These are phyloP conservation scores for Argentina silus DNA, from an alignment of 2,797 vertebrate species.

Conservation along the genomic window DNA sequence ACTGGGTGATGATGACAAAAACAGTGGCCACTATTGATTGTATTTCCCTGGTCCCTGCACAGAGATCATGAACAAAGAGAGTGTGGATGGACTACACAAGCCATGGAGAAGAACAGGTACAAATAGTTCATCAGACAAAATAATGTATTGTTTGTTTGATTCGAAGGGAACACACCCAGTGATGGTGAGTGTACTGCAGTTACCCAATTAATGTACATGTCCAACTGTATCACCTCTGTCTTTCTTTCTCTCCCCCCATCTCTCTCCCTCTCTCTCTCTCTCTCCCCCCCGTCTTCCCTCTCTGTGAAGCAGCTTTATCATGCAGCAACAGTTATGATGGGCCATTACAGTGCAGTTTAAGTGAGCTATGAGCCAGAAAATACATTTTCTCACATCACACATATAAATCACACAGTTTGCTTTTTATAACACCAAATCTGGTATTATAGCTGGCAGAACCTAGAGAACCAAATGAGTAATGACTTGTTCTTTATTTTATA, in stretches of 20 bases:
- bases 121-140: too few relatives aligned
- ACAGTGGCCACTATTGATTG: neutral
- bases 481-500: too few relatives aligned
- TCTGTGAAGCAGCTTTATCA: neutral
- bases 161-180: too few relatives aligned
- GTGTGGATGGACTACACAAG: too few relatives aligned
- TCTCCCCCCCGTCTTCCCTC: neutral
- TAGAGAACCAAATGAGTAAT: too few relatives aligned
- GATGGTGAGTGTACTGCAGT: too few relatives aligned
- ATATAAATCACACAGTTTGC: too few relatives aligned
- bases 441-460: too few relatives aligned
- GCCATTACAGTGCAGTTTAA: slow-evolving; percentile 19
- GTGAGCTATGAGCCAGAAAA: slow-evolving; percentile 28
- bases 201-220: neutral
- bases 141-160: too few relatives aligned
- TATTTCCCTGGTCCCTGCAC: neutral
- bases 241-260: neutral
- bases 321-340: slow-evolving; percentile 9
- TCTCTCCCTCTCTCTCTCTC: slow-evolving; percentile 11
- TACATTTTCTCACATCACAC: slow-evolving; percentile 17
- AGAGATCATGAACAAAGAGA: neutral
- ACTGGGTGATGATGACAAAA: slow-evolving; percentile 15
- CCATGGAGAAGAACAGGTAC: too few relatives aligned
- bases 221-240: neutral
- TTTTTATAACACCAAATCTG: too few relatives aligned